Evolutionary conservation across 1,140 invertebrate genomes (phyloP).

Genomic region (Eupristina koningsbergeri): DNA sequence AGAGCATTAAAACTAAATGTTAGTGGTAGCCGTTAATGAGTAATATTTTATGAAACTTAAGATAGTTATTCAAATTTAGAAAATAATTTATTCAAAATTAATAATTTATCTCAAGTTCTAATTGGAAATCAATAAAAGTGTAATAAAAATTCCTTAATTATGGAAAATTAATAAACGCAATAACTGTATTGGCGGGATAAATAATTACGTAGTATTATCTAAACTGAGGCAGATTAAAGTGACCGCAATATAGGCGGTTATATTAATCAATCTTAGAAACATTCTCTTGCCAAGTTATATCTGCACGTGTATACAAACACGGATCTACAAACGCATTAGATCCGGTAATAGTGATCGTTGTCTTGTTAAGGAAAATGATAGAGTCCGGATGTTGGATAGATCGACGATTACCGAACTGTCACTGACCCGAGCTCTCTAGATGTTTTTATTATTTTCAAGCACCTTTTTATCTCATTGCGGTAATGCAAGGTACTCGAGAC

Average conservation of each 20-base stretch:
- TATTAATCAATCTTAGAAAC: background rate
- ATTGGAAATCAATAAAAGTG: too few relatives aligned
- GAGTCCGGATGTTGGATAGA: background rate
- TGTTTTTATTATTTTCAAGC: background rate
- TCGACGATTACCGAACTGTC: background rate
- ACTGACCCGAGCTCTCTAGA: background rate
- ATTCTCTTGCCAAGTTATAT: background rate
- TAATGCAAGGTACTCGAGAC: background rate
- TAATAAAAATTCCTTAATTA: background rate
- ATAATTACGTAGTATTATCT: background rate
- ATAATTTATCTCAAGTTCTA: too few relatives aligned
- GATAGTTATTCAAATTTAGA: too few relatives aligned
- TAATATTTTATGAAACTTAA: too few relatives aligned
- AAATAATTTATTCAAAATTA: too few relatives aligned
- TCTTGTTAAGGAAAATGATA: background rate
- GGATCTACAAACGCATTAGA: background rate
- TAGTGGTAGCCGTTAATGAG: too few relatives aligned
- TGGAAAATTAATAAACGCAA: background rate
- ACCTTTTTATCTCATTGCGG: background rate
- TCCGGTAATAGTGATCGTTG: conserved; percentile 5
- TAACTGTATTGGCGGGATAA: background rate
- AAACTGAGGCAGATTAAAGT: background rate
- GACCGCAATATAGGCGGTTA: too few relatives aligned
- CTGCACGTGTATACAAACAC: background rate
- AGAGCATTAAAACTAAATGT: too few relatives aligned